Evolutionary conservation across 2,797 vertebrate species (phyloP), one percentile per base, ranked within the genome.

Genomic region (Hoplostethus atlanticus): DNA sequence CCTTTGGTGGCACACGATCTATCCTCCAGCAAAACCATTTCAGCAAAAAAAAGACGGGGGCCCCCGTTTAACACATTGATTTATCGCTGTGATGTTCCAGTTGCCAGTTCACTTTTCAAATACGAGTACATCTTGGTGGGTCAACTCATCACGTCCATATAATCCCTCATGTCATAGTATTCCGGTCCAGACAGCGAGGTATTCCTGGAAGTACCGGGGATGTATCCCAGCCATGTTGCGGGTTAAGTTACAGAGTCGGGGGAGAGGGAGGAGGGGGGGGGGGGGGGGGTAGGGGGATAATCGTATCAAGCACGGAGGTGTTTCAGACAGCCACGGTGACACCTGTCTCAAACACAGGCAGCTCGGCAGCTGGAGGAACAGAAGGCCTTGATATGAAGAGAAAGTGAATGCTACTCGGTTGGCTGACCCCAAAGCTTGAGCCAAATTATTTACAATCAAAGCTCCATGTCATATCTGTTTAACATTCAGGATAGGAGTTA

Each of bases 21-120:
- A 75, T 91, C 90, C 85, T 89, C 84, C 83, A 82, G 76, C 71
- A 84, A 79, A 92, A 81, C 65, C 78, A 42, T 90, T 93, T 87
- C 80, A 85, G 64, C 91, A 71, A 28, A 28, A 71, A 56, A 91
- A 90, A 92, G 90, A 80, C 71, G 71, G 79, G 80, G 80, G 76
- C 9, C 75, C 86, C 88, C 89, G 87, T 91, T 95, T 92, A 89
- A 94, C 91, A 86, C 94, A 94, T 94, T 94, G 94, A 96, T 93
- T 91, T 92, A 95, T 96, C 89, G 81, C 88, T 71, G 87, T 68
- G 79, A 70, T 83, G 84, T 93, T 94, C 68, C 66, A 93, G 93
- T 94, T 91, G 84, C 92, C 81, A 71, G 83, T 90, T 94, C 93
- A 72, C 81, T 92, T 92, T 89, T 94, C 95, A 94, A 90, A 85